These are phyloP conservation scores for Nycteola revayana DNA, from an alignment of 2,888 invertebrate genomes.

Conservation along the genomic window DNA sequence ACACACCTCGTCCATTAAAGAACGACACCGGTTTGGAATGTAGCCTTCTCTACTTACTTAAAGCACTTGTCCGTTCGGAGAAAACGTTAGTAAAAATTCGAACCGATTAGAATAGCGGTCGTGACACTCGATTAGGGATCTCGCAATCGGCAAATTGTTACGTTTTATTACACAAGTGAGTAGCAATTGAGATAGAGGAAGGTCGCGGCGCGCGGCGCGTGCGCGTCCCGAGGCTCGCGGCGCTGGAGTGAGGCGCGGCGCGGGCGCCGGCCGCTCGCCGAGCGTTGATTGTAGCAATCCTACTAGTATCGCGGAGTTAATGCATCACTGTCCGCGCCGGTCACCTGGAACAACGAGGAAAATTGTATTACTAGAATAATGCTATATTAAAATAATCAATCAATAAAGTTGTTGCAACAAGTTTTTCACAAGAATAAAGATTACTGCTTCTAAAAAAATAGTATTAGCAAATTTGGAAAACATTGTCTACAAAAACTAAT, in stretches of 20 bases:
- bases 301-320: slow-evolving; percentile 30
- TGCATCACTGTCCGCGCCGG: slow-evolving; percentile 31
- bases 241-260: slow-evolving; percentile 54
- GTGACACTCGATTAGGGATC: slow-evolving; percentile 39
- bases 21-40: slow-evolving; percentile 80
- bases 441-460: no score
- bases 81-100: slow-evolving; percentile 46
- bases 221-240: slow-evolving; percentile 48
- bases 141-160: slow-evolving; percentile 33
- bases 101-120: slow-evolving; percentile 37
- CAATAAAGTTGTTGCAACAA: no score
- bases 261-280: slow-evolving; percentile 41
- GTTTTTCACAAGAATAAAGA: no score
- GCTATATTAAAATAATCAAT: no score
- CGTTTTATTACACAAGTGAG: slow-evolving; percentile 45
- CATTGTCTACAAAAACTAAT: no score
- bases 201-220: slow-evolving; percentile 37
- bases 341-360: slow-evolving; percentile 33
- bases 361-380: background rate
- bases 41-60: slow-evolving; percentile 70
- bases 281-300: slow-evolving; percentile 58
- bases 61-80: slow-evolving; percentile 62
- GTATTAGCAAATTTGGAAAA: no score
- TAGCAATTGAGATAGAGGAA: slow-evolving; percentile 28
- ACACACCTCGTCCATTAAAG: slow-evolving; percentile 75